Conservation (phyloP, 2,888 invertebrate genomes). For the Drosophila meridionalis region DNA sequence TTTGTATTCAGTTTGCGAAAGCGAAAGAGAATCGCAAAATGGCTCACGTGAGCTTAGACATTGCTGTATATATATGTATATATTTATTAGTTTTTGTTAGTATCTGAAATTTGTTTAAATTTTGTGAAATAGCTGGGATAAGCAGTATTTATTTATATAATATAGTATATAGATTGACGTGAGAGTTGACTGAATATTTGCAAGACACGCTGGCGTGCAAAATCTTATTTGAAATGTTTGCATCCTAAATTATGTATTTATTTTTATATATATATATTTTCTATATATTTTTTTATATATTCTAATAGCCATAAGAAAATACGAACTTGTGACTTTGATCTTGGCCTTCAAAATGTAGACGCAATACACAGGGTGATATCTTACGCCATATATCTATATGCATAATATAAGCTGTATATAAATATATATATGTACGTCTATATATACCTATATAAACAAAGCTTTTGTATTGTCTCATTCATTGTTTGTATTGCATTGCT, state of each 20-base stretch:
- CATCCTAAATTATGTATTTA: neutral
- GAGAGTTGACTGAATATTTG: slow-evolving; percentile 19
- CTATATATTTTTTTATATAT: neutral
- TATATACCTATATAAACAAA: neutral
- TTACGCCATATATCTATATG: neutral
- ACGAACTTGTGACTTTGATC: slow-evolving; percentile 73
- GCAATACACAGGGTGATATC: neutral
- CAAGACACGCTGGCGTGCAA: slow-evolving; percentile 33
- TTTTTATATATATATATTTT: neutral
- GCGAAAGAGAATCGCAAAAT: slow-evolving; percentile 36
- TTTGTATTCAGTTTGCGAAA: slow-evolving; percentile 24
- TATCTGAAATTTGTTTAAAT: slow-evolving; percentile 24
- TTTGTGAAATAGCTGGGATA: slow-evolving; percentile 16
- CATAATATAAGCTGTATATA: neutral
- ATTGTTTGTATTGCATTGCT: neutral
- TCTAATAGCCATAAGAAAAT: slow-evolving; percentile 17
- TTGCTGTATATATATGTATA: neutral
- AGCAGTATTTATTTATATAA: slow-evolving; percentile 14
- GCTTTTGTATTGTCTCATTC: neutral
- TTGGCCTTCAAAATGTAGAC: slow-evolving; percentile 68
- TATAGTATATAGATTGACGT: slow-evolving; percentile 8
- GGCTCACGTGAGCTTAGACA: slow-evolving; percentile 60
- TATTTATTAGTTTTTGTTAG: slow-evolving; percentile 23
- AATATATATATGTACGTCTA: neutral
- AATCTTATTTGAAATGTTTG: slow-evolving; percentile 6